These are phyloP conservation scores for Aelia acuminata DNA, from an alignment of 2,888 invertebrate species.

Conservation along the genomic window DNA sequence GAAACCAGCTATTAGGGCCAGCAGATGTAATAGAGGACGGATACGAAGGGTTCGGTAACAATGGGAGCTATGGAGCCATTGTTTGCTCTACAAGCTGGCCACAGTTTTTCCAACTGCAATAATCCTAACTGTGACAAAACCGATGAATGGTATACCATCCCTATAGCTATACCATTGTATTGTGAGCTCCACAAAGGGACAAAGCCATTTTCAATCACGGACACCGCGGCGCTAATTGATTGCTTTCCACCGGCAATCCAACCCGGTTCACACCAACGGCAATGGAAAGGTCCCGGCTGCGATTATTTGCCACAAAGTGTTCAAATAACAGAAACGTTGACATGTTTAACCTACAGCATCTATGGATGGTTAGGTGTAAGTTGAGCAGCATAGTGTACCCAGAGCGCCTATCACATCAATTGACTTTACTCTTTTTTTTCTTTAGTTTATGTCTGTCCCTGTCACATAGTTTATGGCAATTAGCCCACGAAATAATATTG, in stretches of 20 bases:
- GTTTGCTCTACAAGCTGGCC: background rate
- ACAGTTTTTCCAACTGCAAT: background rate
- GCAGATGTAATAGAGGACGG: background rate
- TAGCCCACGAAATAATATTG: too few relatives aligned
- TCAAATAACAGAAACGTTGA: too few relatives aligned
- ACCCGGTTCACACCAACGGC: background rate
- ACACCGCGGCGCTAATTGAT: constrained; percentile 1
- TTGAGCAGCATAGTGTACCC: too few relatives aligned
- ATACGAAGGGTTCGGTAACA: background rate
- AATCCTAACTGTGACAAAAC: constrained; percentile 6
- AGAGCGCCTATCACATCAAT: too few relatives aligned
- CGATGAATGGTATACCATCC: background rate
- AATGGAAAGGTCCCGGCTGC: background rate
- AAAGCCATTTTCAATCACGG: background rate
- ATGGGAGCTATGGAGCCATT: background rate
- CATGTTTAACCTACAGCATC: too few relatives aligned
- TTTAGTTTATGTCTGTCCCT: too few relatives aligned
- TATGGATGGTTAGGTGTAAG: too few relatives aligned
- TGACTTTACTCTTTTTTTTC: too few relatives aligned
- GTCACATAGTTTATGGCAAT: too few relatives aligned
- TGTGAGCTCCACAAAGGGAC: background rate
- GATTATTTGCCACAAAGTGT: background rate
- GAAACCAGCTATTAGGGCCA: background rate
- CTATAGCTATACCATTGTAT: too few relatives aligned
- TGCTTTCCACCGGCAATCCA: background rate